Evolutionary conservation across 2,888 invertebrate genomes (phyloP), one percentile per base, ranked within the genome.

Genomic region (Nycteola revayana): DNA sequence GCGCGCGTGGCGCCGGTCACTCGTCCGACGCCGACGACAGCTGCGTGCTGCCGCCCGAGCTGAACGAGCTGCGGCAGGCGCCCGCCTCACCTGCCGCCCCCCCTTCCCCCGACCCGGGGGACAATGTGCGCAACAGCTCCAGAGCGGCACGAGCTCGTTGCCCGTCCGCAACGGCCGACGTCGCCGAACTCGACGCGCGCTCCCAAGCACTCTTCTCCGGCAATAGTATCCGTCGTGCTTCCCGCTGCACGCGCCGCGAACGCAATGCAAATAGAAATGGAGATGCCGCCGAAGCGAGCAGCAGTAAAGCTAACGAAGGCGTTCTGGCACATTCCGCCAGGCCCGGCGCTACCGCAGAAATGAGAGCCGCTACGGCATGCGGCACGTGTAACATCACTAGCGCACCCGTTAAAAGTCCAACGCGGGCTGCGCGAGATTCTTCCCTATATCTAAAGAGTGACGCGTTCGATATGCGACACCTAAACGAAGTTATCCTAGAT

Each of bases 381-480:
- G 94, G 93, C 46, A 95, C 91, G 28, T 95, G 93, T 21, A 94
- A 90, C 66, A 94, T 92, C 45, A 95, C 95, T 44, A 95, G 75
- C 28, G 93, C 93, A 65, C 96, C 96, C 25, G 87, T 86, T 43
- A 87, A 59, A 20, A 87, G 67, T 30, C 87, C 87, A 31, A 97
- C 95, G 50, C 96, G 93, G 5, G 96, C 97, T 1, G 97, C 96
- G 49, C 96, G 91, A 52, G 96, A 95, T 82, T 97, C 97, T 71
- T 97, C 97, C 32, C 96, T 90, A 71, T 96, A 95, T 64, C 94
- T 91, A 79, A 96, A 95, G 43, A 95, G 89, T 26, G 95, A 94
- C 17, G 95, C 95, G 69, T 96, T 95, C 44, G 96, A 95, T 46
- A 96, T 94, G 32, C 95, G 91, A 72, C 94, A 93, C 36, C 94